These are phyloP conservation scores for Eupithecia tripunctaria DNA, from an alignment of 2,888 invertebrate species.

Conservation along the genomic window DNA sequence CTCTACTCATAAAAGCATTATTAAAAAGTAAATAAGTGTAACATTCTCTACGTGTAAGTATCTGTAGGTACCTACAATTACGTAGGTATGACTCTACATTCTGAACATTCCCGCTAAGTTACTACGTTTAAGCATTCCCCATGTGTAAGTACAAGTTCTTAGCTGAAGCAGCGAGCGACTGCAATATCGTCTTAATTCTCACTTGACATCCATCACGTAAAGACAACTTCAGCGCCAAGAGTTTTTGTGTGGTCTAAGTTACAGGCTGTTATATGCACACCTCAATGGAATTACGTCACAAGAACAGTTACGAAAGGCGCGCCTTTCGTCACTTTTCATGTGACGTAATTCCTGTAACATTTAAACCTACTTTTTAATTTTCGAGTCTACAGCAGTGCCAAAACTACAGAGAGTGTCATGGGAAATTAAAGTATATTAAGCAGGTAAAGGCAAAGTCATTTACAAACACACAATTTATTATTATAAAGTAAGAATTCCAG, in stretches of 20 bases:
- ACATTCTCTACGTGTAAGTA: background rate
- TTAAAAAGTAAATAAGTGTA: background rate
- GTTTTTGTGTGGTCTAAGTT: constrained; percentile 1
- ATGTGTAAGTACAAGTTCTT: background rate
- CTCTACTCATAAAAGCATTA: background rate
- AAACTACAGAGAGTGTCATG: no score
- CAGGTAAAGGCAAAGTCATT: no score
- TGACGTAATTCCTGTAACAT: no score
- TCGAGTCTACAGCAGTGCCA: no score
- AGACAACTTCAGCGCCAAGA: constrained; percentile 4
- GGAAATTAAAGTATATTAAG: no score
- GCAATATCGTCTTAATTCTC: constrained; percentile 6
- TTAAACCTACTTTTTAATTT: no score
- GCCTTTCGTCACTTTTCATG: no score
- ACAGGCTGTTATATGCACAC: background rate
- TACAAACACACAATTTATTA: no score
- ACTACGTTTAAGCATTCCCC: background rate
- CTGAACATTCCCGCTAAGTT: background rate
- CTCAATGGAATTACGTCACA: no score
- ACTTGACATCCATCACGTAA: constrained; percentile 9
- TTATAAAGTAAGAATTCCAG: no score
- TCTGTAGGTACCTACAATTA: background rate
- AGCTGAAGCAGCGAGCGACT: constrained; percentile 1
- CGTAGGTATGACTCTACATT: background rate
- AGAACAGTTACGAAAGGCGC: no score